These are phyloP conservation scores for Lithobates pipiens DNA, from an alignment of 2,797 vertebrate species.

Conservation along the genomic window DNA sequence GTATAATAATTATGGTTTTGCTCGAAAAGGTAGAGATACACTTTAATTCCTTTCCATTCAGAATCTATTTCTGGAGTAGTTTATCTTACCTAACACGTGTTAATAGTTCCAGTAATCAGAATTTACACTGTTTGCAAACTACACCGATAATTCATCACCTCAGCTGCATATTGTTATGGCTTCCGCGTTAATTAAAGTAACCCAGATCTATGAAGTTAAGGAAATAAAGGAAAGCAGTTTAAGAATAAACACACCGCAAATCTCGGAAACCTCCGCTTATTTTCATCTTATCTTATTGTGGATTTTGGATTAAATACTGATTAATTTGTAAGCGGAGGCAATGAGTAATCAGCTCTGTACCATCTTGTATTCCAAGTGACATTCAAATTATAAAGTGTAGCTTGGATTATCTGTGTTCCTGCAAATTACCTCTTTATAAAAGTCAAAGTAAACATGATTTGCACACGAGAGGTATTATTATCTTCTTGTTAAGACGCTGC, in stretches of 20 bases:
- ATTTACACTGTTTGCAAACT: conserved; percentile 35
- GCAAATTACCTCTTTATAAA: conserved; percentile 76
- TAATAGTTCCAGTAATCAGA: conserved; percentile 21
- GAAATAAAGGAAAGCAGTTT: conserved; percentile 9
- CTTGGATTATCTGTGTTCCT: conserved; percentile 72
- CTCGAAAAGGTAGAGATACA: too few relatives aligned
- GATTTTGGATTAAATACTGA: conserved; percentile 75
- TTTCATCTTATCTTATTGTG: conserved; percentile 70
- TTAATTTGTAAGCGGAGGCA: conserved; percentile 75
- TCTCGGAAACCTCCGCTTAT: conserved; percentile 56
- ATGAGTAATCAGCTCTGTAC: conserved; percentile 73
- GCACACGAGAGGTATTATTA: conserved; percentile 65
- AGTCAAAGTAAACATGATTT: conserved; percentile 74
- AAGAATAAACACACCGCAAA: conserved; percentile 44
- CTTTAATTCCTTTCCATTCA: background rate
- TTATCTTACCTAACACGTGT: conserved; percentile 38
- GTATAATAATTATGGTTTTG: too few relatives aligned
- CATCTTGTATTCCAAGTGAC: conserved; percentile 70
- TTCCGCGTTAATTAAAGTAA: conserved; percentile 17
- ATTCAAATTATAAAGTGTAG: conserved; percentile 75
- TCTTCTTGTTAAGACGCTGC: conserved; percentile 62
- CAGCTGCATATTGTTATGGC: conserved; percentile 12
- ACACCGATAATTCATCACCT: conserved; percentile 12
- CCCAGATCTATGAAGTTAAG: background rate
- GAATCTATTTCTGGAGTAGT: background rate